Evolutionary conservation across 2,797 vertebrate species (phyloP).

Genomic region (Argentina silus): DNA sequence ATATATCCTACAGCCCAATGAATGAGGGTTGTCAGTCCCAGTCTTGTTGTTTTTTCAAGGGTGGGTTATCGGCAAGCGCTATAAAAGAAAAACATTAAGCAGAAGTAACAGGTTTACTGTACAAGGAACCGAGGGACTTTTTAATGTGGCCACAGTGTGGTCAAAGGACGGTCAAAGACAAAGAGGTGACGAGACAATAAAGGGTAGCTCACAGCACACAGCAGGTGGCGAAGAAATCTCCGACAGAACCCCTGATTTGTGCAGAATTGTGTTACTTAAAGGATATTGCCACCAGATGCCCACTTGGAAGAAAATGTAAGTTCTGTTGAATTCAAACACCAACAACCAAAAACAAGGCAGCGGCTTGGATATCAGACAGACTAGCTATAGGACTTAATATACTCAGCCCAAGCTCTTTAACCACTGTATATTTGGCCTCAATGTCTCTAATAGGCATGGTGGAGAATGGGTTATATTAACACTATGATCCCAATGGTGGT

Average conservation of each 20-base stretch:
- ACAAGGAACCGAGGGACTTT: not conserved
- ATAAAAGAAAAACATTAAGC: not conserved
- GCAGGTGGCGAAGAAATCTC: conserved; percentile 86
- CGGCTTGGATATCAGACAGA: conserved; percentile 42
- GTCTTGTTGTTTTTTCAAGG: not conserved
- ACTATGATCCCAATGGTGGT: too few relatives aligned
- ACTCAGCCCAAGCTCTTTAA: too few relatives aligned
- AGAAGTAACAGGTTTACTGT: not conserved
- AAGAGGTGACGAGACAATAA: conserved; percentile 79
- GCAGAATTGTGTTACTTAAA: conserved; percentile 88
- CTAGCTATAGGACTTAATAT: too few relatives aligned
- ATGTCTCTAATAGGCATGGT: too few relatives aligned
- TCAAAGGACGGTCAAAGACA: conserved; percentile 74
- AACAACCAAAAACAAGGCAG: conserved; percentile 65
- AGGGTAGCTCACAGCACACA: conserved; percentile 78
- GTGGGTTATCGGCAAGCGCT: not conserved
- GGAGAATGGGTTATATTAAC: too few relatives aligned
- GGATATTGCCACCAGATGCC: conserved; percentile 88
- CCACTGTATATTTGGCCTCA: too few relatives aligned
- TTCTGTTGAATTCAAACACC: conserved; percentile 73
- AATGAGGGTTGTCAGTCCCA: not conserved
- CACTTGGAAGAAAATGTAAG: conserved; percentile 84
- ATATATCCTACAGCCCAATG: not conserved
- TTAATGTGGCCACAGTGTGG: conserved; percentile 68
- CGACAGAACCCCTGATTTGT: conserved; percentile 85